Evolutionary conservation across 2,113 vertebrate genomes (phyloP).

Genomic region (Girardinichthys multiradiatus): DNA sequence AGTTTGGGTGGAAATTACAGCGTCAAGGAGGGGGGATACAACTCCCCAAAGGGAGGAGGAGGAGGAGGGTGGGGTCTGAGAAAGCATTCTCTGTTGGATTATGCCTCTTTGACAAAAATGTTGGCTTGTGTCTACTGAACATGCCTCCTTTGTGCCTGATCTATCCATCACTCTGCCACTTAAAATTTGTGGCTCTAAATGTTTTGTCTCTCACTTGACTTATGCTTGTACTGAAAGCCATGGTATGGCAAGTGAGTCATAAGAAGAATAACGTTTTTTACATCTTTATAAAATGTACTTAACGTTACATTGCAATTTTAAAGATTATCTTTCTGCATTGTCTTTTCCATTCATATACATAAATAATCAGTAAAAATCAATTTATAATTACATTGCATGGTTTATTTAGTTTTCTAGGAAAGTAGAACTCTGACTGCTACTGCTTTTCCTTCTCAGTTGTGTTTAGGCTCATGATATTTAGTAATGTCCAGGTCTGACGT

Average conservation of each 20-base stretch:
- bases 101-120: conserved; percentile 26
- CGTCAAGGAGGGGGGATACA: conserved; percentile 9
- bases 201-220: conserved; percentile 48
- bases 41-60: conserved; percentile 15
- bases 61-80: conserved; percentile 46
- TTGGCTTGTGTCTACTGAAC: conserved; percentile 61
- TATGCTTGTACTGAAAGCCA: conserved; percentile 49
- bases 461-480: too few species aligned
- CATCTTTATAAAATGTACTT: conserved; percentile 3
- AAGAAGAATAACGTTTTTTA: conserved; percentile 27
- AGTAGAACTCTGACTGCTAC: too few species aligned
- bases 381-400: too few species aligned
- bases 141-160: conserved; percentile 51
- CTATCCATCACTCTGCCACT: conserved; percentile 66
- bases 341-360: background rate
- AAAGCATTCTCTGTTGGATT: conserved; percentile 58
- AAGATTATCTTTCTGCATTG: too few species aligned
- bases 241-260: conserved; percentile 17
- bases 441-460: too few species aligned
- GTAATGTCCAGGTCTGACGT: too few species aligned
- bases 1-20: conserved; percentile 18
- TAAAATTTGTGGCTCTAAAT: conserved; percentile 5
- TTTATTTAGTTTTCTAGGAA: too few species aligned
- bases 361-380: too few species aligned
- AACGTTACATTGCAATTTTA: too few species aligned